phyloP scores from a whole-genome alignment of 2,888 invertebrate species.

The Acanthosepion lycidas region DNA sequence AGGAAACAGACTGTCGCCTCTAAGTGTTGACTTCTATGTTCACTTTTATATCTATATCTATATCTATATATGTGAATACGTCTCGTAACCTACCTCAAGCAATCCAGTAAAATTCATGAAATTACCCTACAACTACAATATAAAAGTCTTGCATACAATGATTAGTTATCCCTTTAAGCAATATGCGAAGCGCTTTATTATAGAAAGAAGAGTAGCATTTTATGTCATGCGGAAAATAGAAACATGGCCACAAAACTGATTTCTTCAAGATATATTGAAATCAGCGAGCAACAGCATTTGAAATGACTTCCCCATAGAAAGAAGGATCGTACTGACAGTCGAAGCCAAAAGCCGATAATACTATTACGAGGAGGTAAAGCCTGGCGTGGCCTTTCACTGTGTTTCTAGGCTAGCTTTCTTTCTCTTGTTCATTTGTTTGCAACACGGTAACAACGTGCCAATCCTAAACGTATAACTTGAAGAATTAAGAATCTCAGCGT shows the following conservation, averaged over 20 bases:
- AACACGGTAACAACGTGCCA: not conserved
- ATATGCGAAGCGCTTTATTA: no score
- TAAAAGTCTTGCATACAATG: not conserved
- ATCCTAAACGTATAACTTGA: not conserved
- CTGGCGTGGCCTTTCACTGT: not conserved
- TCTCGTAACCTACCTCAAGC: no score
- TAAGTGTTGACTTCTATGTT: no score
- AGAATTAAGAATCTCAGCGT: not conserved
- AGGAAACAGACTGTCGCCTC: no score
- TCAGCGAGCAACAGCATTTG: not conserved
- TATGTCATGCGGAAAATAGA: not conserved
- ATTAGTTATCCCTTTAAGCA: no score
- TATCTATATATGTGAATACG: not conserved
- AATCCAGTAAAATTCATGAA: no score
- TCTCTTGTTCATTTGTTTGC: not conserved
- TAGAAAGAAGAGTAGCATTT: not conserved
- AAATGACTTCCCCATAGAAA: not conserved
- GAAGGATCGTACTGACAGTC: not conserved
- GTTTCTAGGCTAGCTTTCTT: not conserved
- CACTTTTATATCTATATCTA: not conserved
- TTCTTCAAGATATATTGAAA: not conserved
- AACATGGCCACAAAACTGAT: not conserved
- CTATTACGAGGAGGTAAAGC: not conserved
- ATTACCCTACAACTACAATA: no score
- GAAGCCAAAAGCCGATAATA: slow-evolving; percentile 15